These are phyloP conservation scores for Aricia agestis DNA, from an alignment of 1,140 invertebrate genomes.

Conservation along the genomic window DNA sequence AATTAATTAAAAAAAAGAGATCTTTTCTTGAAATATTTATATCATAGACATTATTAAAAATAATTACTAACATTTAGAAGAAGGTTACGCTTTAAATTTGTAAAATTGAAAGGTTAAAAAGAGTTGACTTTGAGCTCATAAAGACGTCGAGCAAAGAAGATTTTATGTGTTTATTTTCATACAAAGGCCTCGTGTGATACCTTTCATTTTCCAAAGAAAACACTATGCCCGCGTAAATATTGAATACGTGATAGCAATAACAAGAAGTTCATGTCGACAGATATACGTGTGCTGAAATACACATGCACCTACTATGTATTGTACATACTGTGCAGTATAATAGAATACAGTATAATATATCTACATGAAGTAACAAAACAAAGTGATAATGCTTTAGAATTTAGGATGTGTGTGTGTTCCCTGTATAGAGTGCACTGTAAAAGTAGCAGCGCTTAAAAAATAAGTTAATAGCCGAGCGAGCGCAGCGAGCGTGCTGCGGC, in stretches of 20 bases:
- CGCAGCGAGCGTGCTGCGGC: too few species aligned
- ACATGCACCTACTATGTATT: not conserved
- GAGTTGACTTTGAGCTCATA: not conserved
- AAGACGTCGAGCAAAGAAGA: not conserved
- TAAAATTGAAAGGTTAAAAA: not conserved
- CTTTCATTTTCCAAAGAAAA: constrained; percentile 3
- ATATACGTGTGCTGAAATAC: not conserved
- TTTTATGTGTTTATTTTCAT: not conserved
- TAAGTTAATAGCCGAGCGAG: too few species aligned
- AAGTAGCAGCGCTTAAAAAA: too few species aligned
- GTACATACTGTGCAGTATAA: not conserved
- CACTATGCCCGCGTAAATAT: not conserved
- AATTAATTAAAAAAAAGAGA: not conserved
- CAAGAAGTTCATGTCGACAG: not conserved
- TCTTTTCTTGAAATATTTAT: not conserved
- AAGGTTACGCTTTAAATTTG: not conserved
- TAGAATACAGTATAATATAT: too few species aligned
- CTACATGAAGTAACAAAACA: too few species aligned
- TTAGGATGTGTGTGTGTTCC: too few species aligned
- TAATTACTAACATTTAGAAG: not conserved
- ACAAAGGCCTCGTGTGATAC: not conserved
- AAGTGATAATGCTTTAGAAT: too few species aligned
- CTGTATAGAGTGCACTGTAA: too few species aligned
- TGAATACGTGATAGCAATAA: constrained; percentile 3
- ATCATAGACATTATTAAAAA: not conserved